Evolutionary conservation across 2,888 invertebrate genomes (phyloP), one percentile per base, ranked within the genome.

Genomic region (Scaptomyza cyrtandrae): DNA sequence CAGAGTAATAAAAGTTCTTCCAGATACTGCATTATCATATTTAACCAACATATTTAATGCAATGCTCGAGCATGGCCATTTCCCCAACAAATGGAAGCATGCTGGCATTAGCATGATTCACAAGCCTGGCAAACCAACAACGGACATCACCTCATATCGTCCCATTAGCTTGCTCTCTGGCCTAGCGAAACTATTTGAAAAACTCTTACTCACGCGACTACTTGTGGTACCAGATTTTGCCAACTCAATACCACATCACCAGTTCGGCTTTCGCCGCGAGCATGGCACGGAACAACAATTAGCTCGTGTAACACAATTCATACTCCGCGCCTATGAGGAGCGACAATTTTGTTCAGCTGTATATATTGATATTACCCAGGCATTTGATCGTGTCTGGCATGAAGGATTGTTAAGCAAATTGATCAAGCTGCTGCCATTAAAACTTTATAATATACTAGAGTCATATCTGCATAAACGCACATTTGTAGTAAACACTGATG

Each of bases 271-370:
- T 4, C 37, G 52, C 3, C 10, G 11, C 1, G 27, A 52, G 11
- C 39, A 39, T 39, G 52, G 37, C 9, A 52, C 52, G 1, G 52
- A 52, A 6, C 52, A 52, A 6, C 52, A 27, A 6, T 14, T 52
- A 9, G 24, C 37, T 0, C 5, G 37, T 5, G 50, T 52, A 1
- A 52, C 50, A 0, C 52, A 52, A 5, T 50, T 50, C 11, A 50
- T 50, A 6, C 3, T 50, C 3, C 9, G 3, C 2, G 50, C 50
- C 10, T 27, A 39, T 1, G 50, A 52, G 13, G n/a, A 39, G 3
- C 11, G 6, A 2, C 24, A 27, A 11, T 27, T 10, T 24, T 52
- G 50, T 5, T 52, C 50, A 9, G 50, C 50, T 1, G 50, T 52
- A 0, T 52, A 11, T 6, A 24, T 52, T 1, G 50, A 52, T 6